Evolutionary conservation across 2,113 vertebrate species (phyloP).

Genomic region (Tachuris rubrigastra): DNA sequence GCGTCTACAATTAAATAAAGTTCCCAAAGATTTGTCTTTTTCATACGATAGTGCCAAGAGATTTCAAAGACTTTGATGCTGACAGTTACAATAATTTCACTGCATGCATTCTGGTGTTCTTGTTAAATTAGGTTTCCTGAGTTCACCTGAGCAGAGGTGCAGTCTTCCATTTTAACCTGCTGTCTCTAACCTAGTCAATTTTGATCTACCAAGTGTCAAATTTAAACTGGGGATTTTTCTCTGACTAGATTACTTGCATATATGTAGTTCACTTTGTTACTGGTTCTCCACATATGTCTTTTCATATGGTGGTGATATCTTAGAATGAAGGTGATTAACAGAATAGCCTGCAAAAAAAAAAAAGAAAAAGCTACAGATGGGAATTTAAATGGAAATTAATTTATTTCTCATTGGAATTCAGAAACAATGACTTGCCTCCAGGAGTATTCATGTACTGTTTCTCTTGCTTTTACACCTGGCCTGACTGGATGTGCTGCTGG

Average conservation of each 20-base stretch:
- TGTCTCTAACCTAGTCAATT: neutral
- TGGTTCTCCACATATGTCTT: neutral
- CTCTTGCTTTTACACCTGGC: neutral
- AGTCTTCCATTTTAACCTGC: neutral
- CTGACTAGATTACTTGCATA: neutral
- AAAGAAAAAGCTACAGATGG: neutral
- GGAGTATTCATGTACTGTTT: neutral
- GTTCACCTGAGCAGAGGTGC: neutral
- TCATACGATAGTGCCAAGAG: neutral
- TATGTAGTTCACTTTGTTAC: neutral
- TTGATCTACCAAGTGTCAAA: neutral
- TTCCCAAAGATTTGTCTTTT: conserved; percentile 10
- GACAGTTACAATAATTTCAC: neutral
- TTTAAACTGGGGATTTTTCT: neutral
- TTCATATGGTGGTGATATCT: neutral
- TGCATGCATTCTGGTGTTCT: conserved; percentile 10
- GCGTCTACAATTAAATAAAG: conserved; percentile 16
- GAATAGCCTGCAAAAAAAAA: neutral
- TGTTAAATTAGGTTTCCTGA: conserved; percentile 34
- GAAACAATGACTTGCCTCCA: neutral
- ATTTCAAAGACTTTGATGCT: neutral
- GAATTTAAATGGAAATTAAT: neutral
- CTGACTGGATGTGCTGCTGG: neutral
- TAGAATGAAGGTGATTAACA: neutral
- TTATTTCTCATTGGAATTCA: neutral